These are phyloP conservation scores for Oithona nana DNA, from an alignment of 2,888 invertebrate genomes.

Conservation along the genomic window DNA sequence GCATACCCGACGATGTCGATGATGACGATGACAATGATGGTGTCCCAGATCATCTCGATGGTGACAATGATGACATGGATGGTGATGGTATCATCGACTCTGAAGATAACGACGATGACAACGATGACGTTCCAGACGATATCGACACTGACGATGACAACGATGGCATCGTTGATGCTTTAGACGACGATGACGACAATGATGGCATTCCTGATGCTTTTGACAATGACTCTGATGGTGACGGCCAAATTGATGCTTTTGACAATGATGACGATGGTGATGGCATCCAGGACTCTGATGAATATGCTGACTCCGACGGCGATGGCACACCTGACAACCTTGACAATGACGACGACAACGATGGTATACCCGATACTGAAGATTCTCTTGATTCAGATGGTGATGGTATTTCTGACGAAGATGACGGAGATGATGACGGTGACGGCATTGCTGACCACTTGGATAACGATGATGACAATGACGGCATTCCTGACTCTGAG, in stretches of 20 bases:
- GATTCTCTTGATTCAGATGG: constrained; percentile 8
- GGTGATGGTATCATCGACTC: constrained; percentile 7
- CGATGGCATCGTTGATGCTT: neutral
- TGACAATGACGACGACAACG: constrained; percentile 2
- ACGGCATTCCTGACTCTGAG: constrained; percentile 3
- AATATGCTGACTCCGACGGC: constrained; percentile 10
- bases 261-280: constrained; percentile 14
- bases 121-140: constrained; percentile 13
- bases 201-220: constrained; percentile 7
- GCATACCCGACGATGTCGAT: neutral
- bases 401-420: constrained; percentile 14
- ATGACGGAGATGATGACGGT: constrained; percentile 15
- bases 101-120: constrained; percentile 14
- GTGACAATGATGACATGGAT: constrained; percentile 5
- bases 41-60: neutral
- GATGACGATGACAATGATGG: constrained; percentile 13
- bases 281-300: constrained; percentile 9
- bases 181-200: constrained; percentile 10
- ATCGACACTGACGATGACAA: constrained; percentile 7
- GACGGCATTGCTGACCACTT: constrained; percentile 7
- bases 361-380: neutral
- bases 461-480: constrained; percentile 10
- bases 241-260: neutral
- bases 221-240: neutral
- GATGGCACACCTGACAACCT: constrained; percentile 7